phyloP scores from a whole-genome alignment of 2,888 invertebrate species.

The Brenthis ino region DNA sequence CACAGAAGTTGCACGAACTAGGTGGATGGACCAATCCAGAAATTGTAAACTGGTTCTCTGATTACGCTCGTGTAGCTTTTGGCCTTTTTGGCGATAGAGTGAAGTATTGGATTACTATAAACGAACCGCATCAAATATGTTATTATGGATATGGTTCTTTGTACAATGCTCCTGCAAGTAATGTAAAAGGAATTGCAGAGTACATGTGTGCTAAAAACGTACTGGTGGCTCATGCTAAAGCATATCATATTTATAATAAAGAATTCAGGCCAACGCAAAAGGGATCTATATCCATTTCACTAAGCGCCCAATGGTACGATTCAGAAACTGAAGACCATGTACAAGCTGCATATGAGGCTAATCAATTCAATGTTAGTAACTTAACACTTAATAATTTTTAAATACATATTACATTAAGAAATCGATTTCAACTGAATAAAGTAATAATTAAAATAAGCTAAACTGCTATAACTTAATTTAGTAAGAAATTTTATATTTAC shows the following conservation, averaged over 20 bases:
- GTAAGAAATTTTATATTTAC: no score
- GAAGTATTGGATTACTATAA: constrained; percentile 80
- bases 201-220: constrained; percentile 61
- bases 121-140: constrained; percentile 73
- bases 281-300: constrained; percentile 40
- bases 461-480: no score
- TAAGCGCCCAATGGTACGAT: constrained; percentile 57
- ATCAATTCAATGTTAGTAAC: constrained; percentile 66
- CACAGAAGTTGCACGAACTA: constrained; percentile 73
- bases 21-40: constrained; percentile 78
- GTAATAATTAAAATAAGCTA: no score
- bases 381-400: not conserved
- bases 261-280: constrained; percentile 41
- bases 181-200: constrained; percentile 61
- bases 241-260: constrained; percentile 44
- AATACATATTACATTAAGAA: not conserved
- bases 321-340: constrained; percentile 66
- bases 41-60: constrained; percentile 69
- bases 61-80: constrained; percentile 69
- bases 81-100: constrained; percentile 72
- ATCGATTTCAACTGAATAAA: no score
- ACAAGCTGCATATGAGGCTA: constrained; percentile 72
- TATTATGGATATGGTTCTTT: constrained; percentile 65
- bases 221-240: constrained; percentile 43
- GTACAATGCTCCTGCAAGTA: constrained; percentile 52